Base-by-base conservation (phyloP, 2,113 vertebrate genomes). In the Cyanistes caeruleus region DNA sequence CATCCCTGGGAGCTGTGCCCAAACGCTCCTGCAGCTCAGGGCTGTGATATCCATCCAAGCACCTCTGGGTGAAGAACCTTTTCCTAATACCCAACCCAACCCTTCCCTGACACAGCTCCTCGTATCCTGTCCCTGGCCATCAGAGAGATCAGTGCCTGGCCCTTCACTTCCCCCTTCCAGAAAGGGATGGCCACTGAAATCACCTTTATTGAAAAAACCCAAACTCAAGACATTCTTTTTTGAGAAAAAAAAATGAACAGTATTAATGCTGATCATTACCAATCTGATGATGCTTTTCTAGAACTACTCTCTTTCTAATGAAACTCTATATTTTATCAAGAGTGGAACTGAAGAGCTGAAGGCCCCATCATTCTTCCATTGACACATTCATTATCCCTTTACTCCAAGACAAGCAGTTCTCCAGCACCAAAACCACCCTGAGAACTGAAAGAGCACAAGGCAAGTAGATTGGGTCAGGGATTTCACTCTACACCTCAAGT, bases 21-120 rank as follows among this genome's bases (percentile, higher is more conserved):
- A 55, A 69, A 35, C 0, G 0, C 41, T 41, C 24, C 25, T 27
- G 53, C 53, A 68, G 39, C 41, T 48, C 0, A 1, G 46, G 52
- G 69, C n/a, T 0, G 0, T 48, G 69, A 0, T 39, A 15, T n/a
- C 48, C 35, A 49, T 56, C 28, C 69, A 56, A 1, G 8, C 49
- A 37, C 33, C 24, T 53, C 20, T 48, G 13, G 16, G 21, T 33
- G 46, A 75, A 39, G 11, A 60, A 31, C 21, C 21, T 28, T 31
- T 5, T 19, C 30, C 41, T 43, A 1, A 49, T 18, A 43, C 49
- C 41, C 48, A 27, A 1, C 25, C 11, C 8, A 19, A 7, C 2
- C 25, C 25, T 55, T 10, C 43, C 31, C 22, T 62, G 55, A 15
- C 49, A 15, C 30, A 76, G 55, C 30, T 63, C 52, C 46, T 52